Conservation (phyloP, 2,113 vertebrate species). For the Anarrhichthys ocellatus region DNA sequence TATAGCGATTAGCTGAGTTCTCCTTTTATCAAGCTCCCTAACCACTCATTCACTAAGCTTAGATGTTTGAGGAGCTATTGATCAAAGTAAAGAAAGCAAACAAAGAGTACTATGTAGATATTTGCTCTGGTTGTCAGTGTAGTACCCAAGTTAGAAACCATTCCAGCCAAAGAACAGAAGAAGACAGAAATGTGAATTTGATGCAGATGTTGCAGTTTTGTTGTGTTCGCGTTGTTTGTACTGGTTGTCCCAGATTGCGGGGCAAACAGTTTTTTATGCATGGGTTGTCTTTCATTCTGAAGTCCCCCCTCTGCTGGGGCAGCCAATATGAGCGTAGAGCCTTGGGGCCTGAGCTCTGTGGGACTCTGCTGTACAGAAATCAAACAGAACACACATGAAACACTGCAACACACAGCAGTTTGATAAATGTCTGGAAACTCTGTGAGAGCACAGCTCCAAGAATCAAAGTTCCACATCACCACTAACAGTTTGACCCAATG, state of each 20-base stretch:
- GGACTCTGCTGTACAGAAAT: conserved; percentile 37
- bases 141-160: neutral
- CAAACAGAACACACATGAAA: conserved; percentile 61
- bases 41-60: conserved; percentile 27
- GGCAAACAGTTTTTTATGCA: conserved; percentile 35
- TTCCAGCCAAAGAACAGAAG: conserved; percentile 10
- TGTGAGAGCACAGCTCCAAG: neutral
- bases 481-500: conserved; percentile 19
- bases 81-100: neutral
- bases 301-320: conserved; percentile 45
- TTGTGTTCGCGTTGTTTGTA: conserved; percentile 34
- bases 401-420: conserved; percentile 36
- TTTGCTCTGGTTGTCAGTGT: conserved; percentile 2
- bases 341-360: conserved; percentile 46
- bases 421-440: conserved; percentile 42
- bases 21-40: conserved; percentile 6
- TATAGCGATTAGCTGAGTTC: conserved; percentile 14
- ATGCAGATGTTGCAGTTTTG: conserved; percentile 51
- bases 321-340: conserved; percentile 63
- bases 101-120: conserved; percentile 2
- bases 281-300: conserved; percentile 49
- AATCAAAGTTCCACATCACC: conserved; percentile 30
- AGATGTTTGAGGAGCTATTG: conserved; percentile 14
- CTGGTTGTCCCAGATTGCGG: conserved; percentile 32
- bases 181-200: conserved; percentile 28